Percentiles rank a stretch among this genome's conserved stretches.
phyloP scores from a whole-genome alignment of 2,113 vertebrate species.

The Equus quagga region DNA sequence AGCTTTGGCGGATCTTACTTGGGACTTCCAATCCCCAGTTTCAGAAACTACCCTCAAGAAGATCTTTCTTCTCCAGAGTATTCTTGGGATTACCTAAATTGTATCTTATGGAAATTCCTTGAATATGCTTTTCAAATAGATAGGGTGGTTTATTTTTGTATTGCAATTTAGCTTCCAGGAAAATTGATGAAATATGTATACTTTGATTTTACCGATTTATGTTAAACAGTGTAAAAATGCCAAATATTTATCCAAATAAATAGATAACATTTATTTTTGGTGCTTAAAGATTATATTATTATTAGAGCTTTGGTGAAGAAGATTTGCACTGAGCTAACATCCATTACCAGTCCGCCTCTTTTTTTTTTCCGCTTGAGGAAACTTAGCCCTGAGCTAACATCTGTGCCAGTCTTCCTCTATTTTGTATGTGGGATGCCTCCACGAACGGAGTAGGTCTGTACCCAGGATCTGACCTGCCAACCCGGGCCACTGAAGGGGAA shows the following conservation, averaged over 20 bases:
- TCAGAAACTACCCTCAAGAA: neutral
- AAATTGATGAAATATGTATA: neutral
- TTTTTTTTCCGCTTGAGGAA: no score
- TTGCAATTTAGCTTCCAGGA: conserved; percentile 14
- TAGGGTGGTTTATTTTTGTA: conserved; percentile 15
- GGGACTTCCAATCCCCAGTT: neutral
- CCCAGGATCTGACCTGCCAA: no score
- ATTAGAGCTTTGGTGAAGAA: neutral
- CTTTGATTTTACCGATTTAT: conserved; percentile 12
- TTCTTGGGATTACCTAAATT: conserved; percentile 1
- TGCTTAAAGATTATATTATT: conserved; percentile 34
- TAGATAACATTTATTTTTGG: neutral
- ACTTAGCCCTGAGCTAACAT: no score
- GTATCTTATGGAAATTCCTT: neutral
- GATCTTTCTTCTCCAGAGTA: neutral
- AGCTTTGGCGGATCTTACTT: neutral
- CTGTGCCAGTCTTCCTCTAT: no score
- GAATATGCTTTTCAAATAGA: neutral
- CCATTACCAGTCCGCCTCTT: no score
- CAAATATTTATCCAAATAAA: neutral
- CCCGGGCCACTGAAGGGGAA: no score
- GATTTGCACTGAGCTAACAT: no score
- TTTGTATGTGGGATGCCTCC: no score
- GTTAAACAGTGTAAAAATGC: neutral
- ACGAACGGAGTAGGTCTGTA: no score